Percentiles rank a stretch among this genome's conserved stretches.
Evolutionary conservation across 2,797 vertebrate genomes (phyloP).

Genomic region (Spea hammondii): DNA sequence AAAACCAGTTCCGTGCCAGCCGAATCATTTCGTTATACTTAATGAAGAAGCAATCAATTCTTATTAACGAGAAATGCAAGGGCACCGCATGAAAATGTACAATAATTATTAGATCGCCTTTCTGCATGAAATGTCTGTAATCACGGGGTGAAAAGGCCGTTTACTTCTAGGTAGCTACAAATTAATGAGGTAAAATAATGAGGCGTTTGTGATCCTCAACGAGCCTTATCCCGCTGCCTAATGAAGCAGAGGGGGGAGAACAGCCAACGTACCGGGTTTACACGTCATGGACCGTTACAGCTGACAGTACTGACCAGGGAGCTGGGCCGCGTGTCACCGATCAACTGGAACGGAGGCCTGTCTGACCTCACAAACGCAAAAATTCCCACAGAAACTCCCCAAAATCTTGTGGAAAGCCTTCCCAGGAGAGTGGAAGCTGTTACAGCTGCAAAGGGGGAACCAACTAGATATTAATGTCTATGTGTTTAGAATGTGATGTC

Average conservation of each 20-base stretch:
- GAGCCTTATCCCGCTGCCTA: conserved; percentile 31
- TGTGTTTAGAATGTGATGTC: no score
- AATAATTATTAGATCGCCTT: conserved; percentile 7
- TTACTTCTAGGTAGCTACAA: conserved; percentile 7
- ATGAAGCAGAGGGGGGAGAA: conserved; percentile 21
- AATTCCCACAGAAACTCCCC: no score
- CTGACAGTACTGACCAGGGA: neutral
- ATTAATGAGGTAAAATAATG: conserved; percentile 38
- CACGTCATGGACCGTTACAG: conserved; percentile 16
- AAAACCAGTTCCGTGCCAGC: neutral
- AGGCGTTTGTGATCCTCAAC: conserved; percentile 17
- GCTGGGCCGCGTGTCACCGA: no score
- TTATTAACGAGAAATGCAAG: neutral
- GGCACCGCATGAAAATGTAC: neutral
- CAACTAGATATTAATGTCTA: no score
- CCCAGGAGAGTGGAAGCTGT: no score
- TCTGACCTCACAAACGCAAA: no score
- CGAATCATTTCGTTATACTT: neutral
- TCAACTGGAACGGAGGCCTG: no score
- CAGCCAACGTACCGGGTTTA: neutral
- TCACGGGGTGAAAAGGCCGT: conserved; percentile 34
- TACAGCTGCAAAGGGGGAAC: no score
- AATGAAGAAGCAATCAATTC: neutral
- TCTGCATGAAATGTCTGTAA: neutral
- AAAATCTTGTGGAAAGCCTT: no score